Evolutionary conservation across 2,113 vertebrate genomes (phyloP).

Genomic region (Spermophilus dauricus): DNA sequence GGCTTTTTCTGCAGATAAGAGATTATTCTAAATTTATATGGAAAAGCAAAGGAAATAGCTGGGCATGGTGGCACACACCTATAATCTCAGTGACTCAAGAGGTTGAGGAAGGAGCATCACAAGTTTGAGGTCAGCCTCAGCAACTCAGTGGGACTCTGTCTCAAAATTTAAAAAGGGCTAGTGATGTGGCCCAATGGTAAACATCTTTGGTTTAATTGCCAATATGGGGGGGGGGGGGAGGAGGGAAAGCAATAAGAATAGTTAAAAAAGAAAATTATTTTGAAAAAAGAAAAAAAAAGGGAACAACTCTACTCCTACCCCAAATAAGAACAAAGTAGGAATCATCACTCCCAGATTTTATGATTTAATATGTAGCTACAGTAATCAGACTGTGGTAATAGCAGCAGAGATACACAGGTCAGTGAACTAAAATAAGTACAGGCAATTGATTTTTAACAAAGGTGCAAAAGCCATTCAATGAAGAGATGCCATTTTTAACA

Average conservation of each 20-base stretch:
- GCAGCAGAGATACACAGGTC: not conserved
- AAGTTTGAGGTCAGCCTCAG: too few species aligned
- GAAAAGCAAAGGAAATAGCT: too few species aligned
- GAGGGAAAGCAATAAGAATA: not conserved
- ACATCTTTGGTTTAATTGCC: too few species aligned
- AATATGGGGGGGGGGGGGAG: too few species aligned
- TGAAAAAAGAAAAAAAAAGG: not conserved
- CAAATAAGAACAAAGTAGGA: not conserved
- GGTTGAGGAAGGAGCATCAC: too few species aligned
- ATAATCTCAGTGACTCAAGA: too few species aligned
- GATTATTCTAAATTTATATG: too few species aligned
- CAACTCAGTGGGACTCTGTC: too few species aligned
- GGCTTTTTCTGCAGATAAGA: too few species aligned
- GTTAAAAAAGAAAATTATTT: not conserved
- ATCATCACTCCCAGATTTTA: not conserved
- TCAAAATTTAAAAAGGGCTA: too few species aligned
- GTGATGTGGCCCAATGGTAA: too few species aligned
- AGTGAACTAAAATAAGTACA: not conserved
- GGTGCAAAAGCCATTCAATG: not conserved
- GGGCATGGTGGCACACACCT: too few species aligned
- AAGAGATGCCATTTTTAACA: not conserved
- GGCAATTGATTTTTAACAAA: not conserved
- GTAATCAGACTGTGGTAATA: not conserved
- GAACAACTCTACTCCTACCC: not conserved
- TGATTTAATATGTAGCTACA: not conserved